Evolutionary conservation across 2,888 invertebrate species (phyloP).

Genomic region (Philonicus albiceps): DNA sequence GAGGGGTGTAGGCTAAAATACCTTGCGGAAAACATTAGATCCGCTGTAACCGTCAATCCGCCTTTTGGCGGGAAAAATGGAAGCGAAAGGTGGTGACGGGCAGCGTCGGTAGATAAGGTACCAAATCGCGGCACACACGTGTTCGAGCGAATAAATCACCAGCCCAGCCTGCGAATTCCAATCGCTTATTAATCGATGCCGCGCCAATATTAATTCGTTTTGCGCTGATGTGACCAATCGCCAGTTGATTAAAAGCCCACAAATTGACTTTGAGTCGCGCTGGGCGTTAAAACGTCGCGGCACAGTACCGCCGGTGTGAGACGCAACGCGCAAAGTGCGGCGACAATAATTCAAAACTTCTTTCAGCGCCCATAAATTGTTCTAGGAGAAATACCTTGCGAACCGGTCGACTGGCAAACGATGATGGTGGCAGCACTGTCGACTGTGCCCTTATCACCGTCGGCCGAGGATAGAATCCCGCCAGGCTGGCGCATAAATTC

Average conservation of each 20-base stretch:
- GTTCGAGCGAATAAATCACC: conserved; percentile 3
- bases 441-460: not conserved
- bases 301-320: not conserved
- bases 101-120: not conserved
- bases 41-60: not conserved
- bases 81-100: not conserved
- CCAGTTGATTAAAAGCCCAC: conserved; percentile 26
- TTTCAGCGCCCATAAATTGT: conserved; percentile 5
- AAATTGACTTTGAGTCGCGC: conserved; percentile 9
- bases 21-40: not conserved
- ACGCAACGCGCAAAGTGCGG: not conserved
- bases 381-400: not conserved
- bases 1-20: not conserved
- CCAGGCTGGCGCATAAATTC: not conserved
- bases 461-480: not conserved
- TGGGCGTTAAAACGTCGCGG: not conserved
- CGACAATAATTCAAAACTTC: conserved; percentile 13
- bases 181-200: conserved; percentile 4
- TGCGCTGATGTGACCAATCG: conserved; percentile 39
- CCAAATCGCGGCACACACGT: not conserved
- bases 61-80: not conserved
- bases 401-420: not conserved
- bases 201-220: conserved; percentile 6
- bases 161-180: not conserved
- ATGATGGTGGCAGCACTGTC: not conserved